phyloP scores from a whole-genome alignment of 2,888 invertebrate genomes.

The Drosophila maculinotata region DNA sequence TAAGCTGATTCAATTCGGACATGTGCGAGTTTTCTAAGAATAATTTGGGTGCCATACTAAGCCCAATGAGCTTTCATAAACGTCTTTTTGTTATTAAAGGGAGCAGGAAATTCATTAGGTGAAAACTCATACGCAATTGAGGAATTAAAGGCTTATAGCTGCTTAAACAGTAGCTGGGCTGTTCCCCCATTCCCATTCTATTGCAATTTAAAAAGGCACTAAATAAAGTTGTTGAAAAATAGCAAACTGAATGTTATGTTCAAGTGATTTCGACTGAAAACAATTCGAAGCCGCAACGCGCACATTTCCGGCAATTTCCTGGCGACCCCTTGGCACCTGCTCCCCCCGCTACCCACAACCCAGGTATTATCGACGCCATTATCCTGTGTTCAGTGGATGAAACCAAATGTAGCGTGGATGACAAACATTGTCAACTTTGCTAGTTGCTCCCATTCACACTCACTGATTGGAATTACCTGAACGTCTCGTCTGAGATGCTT shows the following conservation, averaged over 20 bases:
- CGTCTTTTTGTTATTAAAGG: not conserved
- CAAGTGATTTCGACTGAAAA: conserved; percentile 26
- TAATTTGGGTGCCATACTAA: conserved; percentile 1
- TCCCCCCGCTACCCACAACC: not conserved
- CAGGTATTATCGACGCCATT: conserved; percentile 19
- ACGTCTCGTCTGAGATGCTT: not conserved
- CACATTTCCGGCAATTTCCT: conserved; percentile 63
- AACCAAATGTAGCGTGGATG: conserved; percentile 63
- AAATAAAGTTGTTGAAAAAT: conserved; percentile 4
- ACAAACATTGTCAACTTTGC: conserved; percentile 60
- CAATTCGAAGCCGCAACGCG: conserved; percentile 31
- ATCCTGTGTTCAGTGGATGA: conserved; percentile 16
- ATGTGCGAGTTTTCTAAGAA: not conserved
- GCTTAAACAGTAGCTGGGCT: not conserved
- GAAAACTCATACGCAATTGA: not conserved
- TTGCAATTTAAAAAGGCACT: not conserved
- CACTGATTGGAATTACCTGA: conserved; percentile 26
- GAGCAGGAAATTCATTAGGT: not conserved
- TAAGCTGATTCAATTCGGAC: not conserved
- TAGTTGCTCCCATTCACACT: conserved; percentile 28
- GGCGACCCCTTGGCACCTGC: not conserved
- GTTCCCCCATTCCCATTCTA: not conserved
- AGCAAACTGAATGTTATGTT: conserved; percentile 17
- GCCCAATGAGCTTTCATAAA: not conserved
- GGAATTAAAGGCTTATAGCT: not conserved